These are phyloP conservation scores for Arizona elegans DNA, from an alignment of 2,113 vertebrate species.

Conservation along the genomic window DNA sequence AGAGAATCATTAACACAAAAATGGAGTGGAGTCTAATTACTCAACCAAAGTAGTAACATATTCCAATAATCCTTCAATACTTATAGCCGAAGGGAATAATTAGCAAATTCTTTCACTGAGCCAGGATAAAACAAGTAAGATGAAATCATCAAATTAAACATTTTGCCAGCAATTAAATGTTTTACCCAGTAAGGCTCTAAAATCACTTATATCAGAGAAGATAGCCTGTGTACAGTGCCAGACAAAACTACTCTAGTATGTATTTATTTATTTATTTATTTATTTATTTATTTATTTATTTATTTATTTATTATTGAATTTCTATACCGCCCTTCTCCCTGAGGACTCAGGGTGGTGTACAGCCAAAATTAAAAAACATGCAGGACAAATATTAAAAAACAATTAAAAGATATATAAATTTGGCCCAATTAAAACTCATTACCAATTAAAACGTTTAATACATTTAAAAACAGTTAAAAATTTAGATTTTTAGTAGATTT, in stretches of 20 bases:
- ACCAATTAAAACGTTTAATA: too few species aligned
- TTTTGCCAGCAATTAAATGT: slow-evolving; percentile 6
- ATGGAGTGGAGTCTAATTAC: background rate
- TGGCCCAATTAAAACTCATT: too few species aligned
- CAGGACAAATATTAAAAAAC: too few species aligned
- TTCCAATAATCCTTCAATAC: slow-evolving; percentile 5
- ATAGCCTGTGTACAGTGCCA: background rate
- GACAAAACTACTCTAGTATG: background rate
- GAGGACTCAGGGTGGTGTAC: too few species aligned
- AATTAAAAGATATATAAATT: too few species aligned
- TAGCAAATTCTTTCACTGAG: slow-evolving; percentile 23
- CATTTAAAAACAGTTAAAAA: too few species aligned
- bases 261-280: too few species aligned
- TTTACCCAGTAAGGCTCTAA: background rate
- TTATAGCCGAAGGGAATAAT: slow-evolving; percentile 20
- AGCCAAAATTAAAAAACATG: too few species aligned
- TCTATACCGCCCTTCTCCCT: too few species aligned
- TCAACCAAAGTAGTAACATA: background rate
- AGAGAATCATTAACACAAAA: background rate
- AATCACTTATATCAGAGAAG: background rate
- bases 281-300: too few species aligned
- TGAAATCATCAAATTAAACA: slow-evolving; percentile 21
- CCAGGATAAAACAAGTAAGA: slow-evolving; percentile 17
- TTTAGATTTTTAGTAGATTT: too few species aligned
- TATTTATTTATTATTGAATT: too few species aligned